phyloP scores from a whole-genome alignment of 1,140 invertebrate genomes.

The Radopholus similis region DNA sequence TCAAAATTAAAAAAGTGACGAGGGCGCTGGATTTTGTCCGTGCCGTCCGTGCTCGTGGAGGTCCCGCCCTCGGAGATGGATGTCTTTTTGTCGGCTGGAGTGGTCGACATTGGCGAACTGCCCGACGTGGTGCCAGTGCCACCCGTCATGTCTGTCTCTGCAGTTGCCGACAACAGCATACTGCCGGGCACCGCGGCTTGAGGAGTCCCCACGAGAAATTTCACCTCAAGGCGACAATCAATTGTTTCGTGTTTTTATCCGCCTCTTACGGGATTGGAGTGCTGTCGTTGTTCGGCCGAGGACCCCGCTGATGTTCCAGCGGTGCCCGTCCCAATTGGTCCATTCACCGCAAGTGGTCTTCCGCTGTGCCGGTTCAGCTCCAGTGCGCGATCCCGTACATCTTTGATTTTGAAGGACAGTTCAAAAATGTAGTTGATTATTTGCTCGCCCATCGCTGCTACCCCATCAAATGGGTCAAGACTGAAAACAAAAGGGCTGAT shows the following conservation, averaged over 20 bases:
- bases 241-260: neutral
- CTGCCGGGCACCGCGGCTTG: neutral
- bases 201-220: constrained; percentile 15
- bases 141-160: neutral
- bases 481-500: constrained; percentile 40
- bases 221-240: neutral
- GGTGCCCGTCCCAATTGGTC: neutral
- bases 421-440: constrained; percentile 16
- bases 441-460: constrained; percentile 32
- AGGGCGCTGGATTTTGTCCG: too few relatives aligned
- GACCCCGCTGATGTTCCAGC: neutral
- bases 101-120: neutral
- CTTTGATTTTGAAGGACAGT: constrained; percentile 7
- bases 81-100: neutral
- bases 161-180: neutral
- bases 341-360: neutral
- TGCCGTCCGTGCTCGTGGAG: neutral
- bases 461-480: constrained; percentile 50
- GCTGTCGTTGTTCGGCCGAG: neutral
- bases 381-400: neutral
- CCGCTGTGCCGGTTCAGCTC: constrained; percentile 3
- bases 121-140: neutral
- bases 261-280: neutral
- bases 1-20: neutral
- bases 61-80: neutral